Base-by-base conservation (phyloP, 1,140 invertebrate genomes). In the Drosophila elegans region DNA sequence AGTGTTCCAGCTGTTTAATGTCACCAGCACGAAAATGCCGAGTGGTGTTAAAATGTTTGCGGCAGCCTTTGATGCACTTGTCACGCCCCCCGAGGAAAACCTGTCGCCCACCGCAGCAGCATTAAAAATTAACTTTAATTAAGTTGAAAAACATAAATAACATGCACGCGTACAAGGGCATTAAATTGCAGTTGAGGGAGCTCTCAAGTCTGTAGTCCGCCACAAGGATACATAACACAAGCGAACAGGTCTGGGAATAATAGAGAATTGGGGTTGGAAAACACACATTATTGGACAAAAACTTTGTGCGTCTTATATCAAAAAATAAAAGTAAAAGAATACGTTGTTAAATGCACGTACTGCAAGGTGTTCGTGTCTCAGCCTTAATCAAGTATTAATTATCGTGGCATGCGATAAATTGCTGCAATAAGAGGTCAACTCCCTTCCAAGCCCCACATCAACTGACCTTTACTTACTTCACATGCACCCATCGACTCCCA, bases 81-180 rank as follows among this genome's bases (percentile, higher is more conserved):
- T 56, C 84, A 64, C 56, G 80, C 75, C 79, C 51, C 27, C 56
- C 34, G 11, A 74, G 60, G 60, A 59, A 63, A 71, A 73, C 59
- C 80, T 83, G 79, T 80, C 72, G 68, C 48, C 64, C 59, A 63
- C n/a, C 61, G 72, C 74, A 46, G 68, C 53, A 36, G 63, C 78
- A 89, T 85, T 85, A 90, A 89, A 85, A 89, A 89, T 89, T 90
- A 90, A 89, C 80, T 89, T 90, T 89, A 89, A 89, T 89, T 89
- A 90, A 89, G 85, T 90, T 84, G 80, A 78, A 85, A 71, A 84
- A 90, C 85, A 90, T 90, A 84, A 89, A 89, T 89, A 78, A 85
- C 80, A 75, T 53, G 74, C 74, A 84, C 66, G 66, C 68, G 78
- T 69, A 67, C 77, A 55, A 62, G 52, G 54, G 48, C 84, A 89